Conservation (phyloP, 2,113 vertebrate genomes). For the Okapia johnstoni region DNA sequence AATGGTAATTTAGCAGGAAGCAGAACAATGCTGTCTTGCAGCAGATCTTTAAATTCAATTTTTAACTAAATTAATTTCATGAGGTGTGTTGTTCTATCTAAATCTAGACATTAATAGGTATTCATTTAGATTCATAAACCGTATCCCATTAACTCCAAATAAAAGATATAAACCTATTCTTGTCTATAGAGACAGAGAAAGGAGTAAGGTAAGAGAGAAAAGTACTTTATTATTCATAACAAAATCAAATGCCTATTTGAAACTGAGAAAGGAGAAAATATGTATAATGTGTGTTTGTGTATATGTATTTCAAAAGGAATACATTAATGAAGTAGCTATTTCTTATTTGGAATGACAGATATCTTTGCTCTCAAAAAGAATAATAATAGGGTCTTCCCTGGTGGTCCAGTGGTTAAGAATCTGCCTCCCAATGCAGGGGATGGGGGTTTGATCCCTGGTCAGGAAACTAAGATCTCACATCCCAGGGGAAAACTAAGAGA, state of each 20-base stretch:
- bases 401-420: not conserved
- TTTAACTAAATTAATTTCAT: slow-evolving; percentile 59
- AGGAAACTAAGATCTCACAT: not conserved
- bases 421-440: not conserved
- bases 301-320: slow-evolving; percentile 14
- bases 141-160: slow-evolving; percentile 49
- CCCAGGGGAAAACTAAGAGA: not conserved
- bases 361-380: slow-evolving; percentile 22
- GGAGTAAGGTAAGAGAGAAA: slow-evolving; percentile 28
- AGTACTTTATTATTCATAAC: slow-evolving; percentile 30
- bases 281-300: not conserved
- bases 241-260: slow-evolving; percentile 24
- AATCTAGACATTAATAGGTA: slow-evolving; percentile 45
- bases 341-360: slow-evolving; percentile 16
- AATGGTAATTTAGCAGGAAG: slow-evolving; percentile 52
- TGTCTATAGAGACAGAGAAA: slow-evolving; percentile 39
- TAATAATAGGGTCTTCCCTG: not conserved
- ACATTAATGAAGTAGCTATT: not conserved
- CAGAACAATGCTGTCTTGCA: slow-evolving; percentile 35
- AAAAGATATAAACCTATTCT: slow-evolving; percentile 26
- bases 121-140: slow-evolving; percentile 53
- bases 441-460: not conserved
- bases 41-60: slow-evolving; percentile 61
- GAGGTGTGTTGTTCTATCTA: slow-evolving; percentile 30
- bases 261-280: slow-evolving; percentile 19